Evolutionary conservation across 2,797 vertebrate species (phyloP).

Genomic region (Sciurus vulgaris): DNA sequence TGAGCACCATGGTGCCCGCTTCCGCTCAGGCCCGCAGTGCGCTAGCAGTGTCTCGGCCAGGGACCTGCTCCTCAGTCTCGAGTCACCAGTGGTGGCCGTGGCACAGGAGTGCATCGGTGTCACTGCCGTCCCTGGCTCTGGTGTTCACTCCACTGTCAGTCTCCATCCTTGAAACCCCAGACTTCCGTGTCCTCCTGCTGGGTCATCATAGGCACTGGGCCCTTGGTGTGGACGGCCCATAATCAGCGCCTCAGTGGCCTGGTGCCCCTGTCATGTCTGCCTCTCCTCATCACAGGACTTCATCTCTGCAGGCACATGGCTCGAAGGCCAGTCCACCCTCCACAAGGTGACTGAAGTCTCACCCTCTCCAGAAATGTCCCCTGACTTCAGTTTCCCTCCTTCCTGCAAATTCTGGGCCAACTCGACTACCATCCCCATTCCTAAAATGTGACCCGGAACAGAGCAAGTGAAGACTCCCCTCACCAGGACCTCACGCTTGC

Average conservation of each 20-base stretch:
- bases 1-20: no score
- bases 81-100: neutral
- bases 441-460: neutral
- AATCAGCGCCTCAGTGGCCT: no score
- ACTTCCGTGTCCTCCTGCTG: neutral
- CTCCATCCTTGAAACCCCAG: no score
- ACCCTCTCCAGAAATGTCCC: no score
- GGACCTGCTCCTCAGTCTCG: neutral
- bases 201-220: accelerated
- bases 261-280: no score
- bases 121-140: neutral
- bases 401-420: no score
- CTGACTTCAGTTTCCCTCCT: neutral
- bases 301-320: no score
- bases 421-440: accelerated
- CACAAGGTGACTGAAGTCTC: no score
- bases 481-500: neutral
- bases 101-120: neutral
- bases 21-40: accelerated
- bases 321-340: neutral
- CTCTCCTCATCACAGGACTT: no score
- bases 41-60: neutral
- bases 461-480: neutral
- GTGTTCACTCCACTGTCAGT: accelerated
- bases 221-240: no score